phyloP scores from a whole-genome alignment of 2,113 vertebrate genomes.

The Conger conger region DNA sequence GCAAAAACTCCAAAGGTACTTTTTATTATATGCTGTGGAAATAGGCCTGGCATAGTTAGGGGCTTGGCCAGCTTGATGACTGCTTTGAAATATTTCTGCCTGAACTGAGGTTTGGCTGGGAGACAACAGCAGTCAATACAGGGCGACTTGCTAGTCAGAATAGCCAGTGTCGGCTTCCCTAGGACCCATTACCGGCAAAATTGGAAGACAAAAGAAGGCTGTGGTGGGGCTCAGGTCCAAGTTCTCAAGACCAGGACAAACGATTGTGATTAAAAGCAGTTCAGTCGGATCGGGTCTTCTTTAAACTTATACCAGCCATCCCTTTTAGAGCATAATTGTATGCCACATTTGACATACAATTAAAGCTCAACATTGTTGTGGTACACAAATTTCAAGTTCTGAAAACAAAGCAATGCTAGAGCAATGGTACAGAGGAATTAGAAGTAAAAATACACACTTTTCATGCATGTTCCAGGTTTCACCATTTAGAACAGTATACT shows the following conservation, averaged over 20 bases:
- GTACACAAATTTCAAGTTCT: constrained; percentile 5
- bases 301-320: constrained; percentile 37
- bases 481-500: neutral
- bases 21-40: constrained; percentile 35
- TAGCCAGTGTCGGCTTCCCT: constrained; percentile 36
- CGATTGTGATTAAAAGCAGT: constrained; percentile 50
- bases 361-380: neutral
- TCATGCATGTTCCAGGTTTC: neutral
- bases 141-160: constrained; percentile 36
- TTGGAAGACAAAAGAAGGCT: constrained; percentile 51
- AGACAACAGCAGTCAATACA: constrained; percentile 36
- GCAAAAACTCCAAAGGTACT: constrained; percentile 30
- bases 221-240: constrained; percentile 53
- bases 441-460: neutral
- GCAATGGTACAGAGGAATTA: neutral
- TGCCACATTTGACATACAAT: constrained; percentile 39
- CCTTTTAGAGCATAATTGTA: constrained; percentile 39
- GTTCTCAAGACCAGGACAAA: constrained; percentile 44
- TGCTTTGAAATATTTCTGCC: constrained; percentile 34
- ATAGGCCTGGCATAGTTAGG: constrained; percentile 23
- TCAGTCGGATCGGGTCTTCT: constrained; percentile 44
- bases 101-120: constrained; percentile 55
- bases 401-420: constrained; percentile 17
- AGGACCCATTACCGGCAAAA: constrained; percentile 39
- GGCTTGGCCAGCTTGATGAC: constrained; percentile 13